phyloP scores from a whole-genome alignment of 2,797 vertebrate genomes.

The Gouania willdenowi region DNA sequence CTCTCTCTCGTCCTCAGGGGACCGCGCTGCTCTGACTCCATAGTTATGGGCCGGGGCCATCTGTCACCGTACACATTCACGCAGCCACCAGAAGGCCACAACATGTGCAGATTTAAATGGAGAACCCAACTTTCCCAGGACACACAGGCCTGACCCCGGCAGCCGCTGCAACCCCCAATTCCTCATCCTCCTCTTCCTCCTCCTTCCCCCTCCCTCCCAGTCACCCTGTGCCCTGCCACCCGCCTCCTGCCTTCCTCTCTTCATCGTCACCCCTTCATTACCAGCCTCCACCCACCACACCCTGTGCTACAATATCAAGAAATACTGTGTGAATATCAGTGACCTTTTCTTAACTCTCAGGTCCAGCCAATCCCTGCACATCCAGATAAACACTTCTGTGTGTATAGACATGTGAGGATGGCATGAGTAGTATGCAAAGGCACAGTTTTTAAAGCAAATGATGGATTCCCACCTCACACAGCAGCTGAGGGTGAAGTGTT shows the following conservation, averaged over 20 bases:
- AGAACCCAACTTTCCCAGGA: slow-evolving; percentile 80
- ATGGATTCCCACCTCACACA: slow-evolving; percentile 60
- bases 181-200: not conserved
- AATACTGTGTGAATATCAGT: slow-evolving; percentile 63
- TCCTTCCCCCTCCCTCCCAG: slow-evolving; percentile 29
- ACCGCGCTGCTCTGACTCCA: slow-evolving; percentile 61
- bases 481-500: slow-evolving; percentile 48
- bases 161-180: slow-evolving; percentile 53
- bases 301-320: slow-evolving; percentile 40
- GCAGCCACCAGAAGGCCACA: slow-evolving; percentile 79
- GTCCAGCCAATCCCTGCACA: no score
- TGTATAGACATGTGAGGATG: slow-evolving; percentile 29
- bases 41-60: slow-evolving; percentile 77
- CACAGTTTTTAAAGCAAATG: slow-evolving; percentile 47
- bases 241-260: not conserved
- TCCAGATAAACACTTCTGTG: slow-evolving; percentile 1
- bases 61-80: slow-evolving; percentile 73
- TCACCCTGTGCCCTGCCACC: no score
- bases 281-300: slow-evolving; percentile 49
- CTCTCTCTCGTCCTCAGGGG: slow-evolving; percentile 35
- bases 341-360: no score
- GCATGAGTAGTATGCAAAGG: slow-evolving; percentile 4
- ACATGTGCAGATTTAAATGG: slow-evolving; percentile 81
- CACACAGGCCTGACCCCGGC: slow-evolving; percentile 75
- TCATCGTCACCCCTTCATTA: slow-evolving; percentile 11